A percentile compares a stretch with the other conserved stretches of the same genome.
phyloP scores from a whole-genome alignment of 2,113 vertebrate species.

The Bettongia penicillata region DNA sequence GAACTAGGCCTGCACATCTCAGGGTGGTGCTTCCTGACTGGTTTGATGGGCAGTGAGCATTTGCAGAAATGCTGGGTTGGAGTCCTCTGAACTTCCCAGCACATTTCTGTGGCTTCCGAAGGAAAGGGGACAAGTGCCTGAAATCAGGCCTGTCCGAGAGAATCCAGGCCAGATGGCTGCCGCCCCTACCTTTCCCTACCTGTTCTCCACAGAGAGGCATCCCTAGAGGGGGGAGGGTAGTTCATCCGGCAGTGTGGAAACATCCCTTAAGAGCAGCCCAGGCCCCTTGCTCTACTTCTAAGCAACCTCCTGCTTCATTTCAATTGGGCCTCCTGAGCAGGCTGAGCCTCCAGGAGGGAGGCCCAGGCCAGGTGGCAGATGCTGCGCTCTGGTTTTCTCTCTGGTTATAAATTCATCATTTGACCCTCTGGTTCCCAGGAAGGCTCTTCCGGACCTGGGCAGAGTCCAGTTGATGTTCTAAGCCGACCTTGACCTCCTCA shows the following conservation, averaged over 20 bases:
- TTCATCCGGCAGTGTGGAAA: background rate
- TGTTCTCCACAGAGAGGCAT: background rate
- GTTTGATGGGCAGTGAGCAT: no score
- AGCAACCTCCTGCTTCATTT: background rate
- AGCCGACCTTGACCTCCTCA: background rate
- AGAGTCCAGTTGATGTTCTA: background rate
- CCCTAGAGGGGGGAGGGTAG: background rate
- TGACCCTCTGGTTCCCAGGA: background rate
- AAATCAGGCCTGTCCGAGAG: background rate
- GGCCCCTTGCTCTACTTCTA: background rate
- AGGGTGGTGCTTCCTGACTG: no score
- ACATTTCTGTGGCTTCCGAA: no score
- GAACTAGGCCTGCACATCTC: no score
- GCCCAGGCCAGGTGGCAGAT: background rate
- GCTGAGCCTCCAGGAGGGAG: background rate
- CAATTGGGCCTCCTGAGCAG: background rate
- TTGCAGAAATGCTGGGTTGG: no score
- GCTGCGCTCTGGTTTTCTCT: background rate
- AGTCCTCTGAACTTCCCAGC: no score
- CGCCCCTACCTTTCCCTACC: background rate
- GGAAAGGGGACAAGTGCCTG: background rate
- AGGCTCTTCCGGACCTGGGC: background rate
- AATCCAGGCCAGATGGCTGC: slow-evolving; percentile 12
- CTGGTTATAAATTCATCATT: background rate
- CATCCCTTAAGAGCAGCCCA: background rate